Percentiles rank a stretch among this genome's conserved stretches.
Conservation (phyloP, 1,140 invertebrate species). For the Drosophila kepulauana region DNA sequence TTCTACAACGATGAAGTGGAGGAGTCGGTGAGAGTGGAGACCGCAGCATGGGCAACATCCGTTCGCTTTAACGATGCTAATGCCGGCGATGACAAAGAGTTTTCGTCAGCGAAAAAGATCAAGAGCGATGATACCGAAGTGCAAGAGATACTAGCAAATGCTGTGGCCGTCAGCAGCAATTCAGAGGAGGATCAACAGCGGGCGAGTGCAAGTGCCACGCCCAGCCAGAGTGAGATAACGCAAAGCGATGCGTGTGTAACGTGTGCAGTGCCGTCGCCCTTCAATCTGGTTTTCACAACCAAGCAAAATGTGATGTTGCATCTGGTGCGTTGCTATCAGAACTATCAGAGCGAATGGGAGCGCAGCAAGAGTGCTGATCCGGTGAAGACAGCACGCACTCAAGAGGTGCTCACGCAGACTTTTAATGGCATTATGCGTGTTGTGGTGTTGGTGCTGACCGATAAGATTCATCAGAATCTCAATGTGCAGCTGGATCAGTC, state of each 20-base stretch:
- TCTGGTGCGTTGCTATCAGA: slow-evolving; percentile 71
- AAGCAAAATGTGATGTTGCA: slow-evolving; percentile 73
- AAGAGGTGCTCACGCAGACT: slow-evolving; percentile 38
- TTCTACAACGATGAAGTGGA: slow-evolving; percentile 85
- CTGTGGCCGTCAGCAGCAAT: slow-evolving; percentile 30
- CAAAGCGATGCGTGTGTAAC: slow-evolving; percentile 26
- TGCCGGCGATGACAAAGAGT: slow-evolving; percentile 60
- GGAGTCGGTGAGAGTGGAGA: slow-evolving; percentile 27
- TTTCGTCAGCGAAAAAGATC: slow-evolving; percentile 81
- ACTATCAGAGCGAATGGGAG: slow-evolving; percentile 69
- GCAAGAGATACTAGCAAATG: slow-evolving; percentile 78
- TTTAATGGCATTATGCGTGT: slow-evolving; percentile 63
- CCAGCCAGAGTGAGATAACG: slow-evolving; percentile 33
- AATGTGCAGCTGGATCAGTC: slow-evolving; percentile 67
- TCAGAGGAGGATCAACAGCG: slow-evolving; percentile 41
- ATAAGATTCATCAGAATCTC: slow-evolving; percentile 68
- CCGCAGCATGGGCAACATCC: neutral
- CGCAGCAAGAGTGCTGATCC: neutral
- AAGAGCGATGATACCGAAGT: slow-evolving; percentile 82
- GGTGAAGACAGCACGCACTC: slow-evolving; percentile 8
- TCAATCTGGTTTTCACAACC: slow-evolving; percentile 60
- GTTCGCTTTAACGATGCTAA: neutral
- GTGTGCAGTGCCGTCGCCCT: slow-evolving; percentile 52
- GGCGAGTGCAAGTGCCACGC: slow-evolving; percentile 27
- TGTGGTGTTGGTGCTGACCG: slow-evolving; percentile 71